These are phyloP conservation scores for Bucco capensis DNA, from an alignment of 2,113 vertebrate species.

Conservation along the genomic window DNA sequence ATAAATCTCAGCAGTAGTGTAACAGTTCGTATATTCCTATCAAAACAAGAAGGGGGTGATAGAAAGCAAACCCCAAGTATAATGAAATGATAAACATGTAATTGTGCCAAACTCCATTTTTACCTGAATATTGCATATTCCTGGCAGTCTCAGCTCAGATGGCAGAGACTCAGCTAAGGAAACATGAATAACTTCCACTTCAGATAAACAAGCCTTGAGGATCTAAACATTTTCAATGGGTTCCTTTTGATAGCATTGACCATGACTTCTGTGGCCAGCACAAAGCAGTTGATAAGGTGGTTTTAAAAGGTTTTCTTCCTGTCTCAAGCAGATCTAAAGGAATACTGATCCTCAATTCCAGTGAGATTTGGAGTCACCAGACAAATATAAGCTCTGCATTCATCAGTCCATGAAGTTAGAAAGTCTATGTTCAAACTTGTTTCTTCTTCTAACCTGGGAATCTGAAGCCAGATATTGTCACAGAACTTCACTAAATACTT, in stretches of 20 bases:
- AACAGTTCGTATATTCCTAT: not conserved
- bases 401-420: not conserved
- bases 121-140: not conserved
- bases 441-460: not conserved
- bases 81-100: not conserved
- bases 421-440: not conserved
- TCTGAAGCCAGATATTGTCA: not conserved
- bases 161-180: not conserved
- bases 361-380: not conserved
- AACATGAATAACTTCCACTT: not conserved
- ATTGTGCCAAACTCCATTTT: not conserved
- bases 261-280: not conserved
- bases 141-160: not conserved
- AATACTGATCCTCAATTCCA: not conserved
- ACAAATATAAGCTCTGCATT: not conserved
- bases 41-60: not conserved
- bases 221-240: not conserved
- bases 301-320: not conserved
- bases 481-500: not conserved
- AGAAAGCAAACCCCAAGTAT: not conserved
- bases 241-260: not conserved
- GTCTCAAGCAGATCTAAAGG: not conserved
- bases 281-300: not conserved
- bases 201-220: not conserved
- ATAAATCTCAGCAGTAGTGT: not conserved